Percentiles rank a stretch among this genome's conserved stretches.
Conservation (phyloP, 2,888 invertebrate genomes). For the Drosophila ochracea region DNA sequence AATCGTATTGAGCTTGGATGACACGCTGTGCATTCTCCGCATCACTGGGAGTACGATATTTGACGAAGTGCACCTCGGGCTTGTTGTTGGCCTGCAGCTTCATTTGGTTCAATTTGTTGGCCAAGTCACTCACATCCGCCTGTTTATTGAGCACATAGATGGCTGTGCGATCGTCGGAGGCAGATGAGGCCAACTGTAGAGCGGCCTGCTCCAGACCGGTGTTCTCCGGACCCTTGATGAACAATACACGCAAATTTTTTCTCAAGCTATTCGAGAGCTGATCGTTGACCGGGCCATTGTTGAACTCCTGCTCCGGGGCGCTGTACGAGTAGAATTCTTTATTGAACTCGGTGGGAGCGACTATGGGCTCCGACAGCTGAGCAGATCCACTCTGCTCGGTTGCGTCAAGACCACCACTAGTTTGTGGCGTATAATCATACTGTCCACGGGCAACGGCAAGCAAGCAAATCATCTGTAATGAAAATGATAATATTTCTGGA, state of each 20-base stretch:
- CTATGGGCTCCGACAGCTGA: conserved; percentile 54
- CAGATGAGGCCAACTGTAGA: conserved; percentile 75
- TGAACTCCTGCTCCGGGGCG: conserved; percentile 81
- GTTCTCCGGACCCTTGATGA: conserved; percentile 84
- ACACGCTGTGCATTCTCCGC: conserved; percentile 81
- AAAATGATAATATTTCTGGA: not conserved
- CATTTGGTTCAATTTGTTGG: conserved; percentile 71
- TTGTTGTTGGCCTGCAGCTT: conserved; percentile 64
- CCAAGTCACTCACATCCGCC: conserved; percentile 74
- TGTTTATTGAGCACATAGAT: conserved; percentile 82
- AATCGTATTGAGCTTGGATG: conserved; percentile 82
- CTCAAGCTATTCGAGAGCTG: conserved; percentile 65
- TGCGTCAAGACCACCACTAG: conserved; percentile 40
- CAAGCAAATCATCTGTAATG: conserved; percentile 69
- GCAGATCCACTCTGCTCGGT: conserved; percentile 43
- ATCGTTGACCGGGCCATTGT: conserved; percentile 62
- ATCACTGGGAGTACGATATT: conserved; percentile 82
- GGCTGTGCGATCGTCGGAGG: conserved; percentile 80
- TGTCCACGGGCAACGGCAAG: conserved; percentile 69
- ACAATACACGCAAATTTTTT: conserved; percentile 81
- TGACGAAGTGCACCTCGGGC: conserved; percentile 83
- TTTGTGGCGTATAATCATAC: conserved; percentile 67
- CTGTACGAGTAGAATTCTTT: conserved; percentile 80
- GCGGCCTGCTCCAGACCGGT: conserved; percentile 78
- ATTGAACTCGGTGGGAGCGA: conserved; percentile 57